Conservation (phyloP, 2,113 vertebrate genomes). For the Syrmaticus mikado region DNA sequence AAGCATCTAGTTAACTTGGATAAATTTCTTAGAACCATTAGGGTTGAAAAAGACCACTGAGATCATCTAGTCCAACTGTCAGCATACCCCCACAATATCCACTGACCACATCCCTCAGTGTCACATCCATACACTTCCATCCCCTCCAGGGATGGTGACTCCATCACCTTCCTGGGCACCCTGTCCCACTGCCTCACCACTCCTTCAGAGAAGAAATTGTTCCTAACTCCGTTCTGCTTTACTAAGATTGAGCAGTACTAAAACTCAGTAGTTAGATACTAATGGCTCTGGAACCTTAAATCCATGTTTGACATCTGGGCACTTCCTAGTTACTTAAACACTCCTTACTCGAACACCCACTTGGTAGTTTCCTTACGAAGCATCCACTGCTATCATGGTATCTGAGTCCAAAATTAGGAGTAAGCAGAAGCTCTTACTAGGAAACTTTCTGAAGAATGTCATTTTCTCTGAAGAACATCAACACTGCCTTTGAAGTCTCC, state of each 20-base stretch:
- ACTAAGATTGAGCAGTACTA: background rate
- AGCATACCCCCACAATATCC: no score
- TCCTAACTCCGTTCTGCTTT: background rate
- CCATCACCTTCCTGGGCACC: no score
- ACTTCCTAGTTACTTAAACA: background rate
- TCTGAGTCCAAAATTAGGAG: background rate
- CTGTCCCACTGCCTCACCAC: no score
- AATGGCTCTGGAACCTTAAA: background rate
- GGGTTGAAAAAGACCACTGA: no score
- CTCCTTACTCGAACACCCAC: background rate
- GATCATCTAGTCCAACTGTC: no score
- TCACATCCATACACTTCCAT: no score
- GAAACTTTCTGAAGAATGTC: background rate
- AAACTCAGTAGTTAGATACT: background rate
- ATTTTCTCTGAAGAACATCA: conserved; percentile 11
- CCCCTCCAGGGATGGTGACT: no score
- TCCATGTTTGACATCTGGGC: background rate
- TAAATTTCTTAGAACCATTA: no score
- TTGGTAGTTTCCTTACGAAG: conserved; percentile 16
- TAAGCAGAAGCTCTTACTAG: background rate
- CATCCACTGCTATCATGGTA: background rate
- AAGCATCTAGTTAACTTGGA: no score
- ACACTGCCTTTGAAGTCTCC: conserved; percentile 1
- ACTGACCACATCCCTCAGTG: no score
- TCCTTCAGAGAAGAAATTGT: no score